Conservation (phyloP, 2,888 invertebrate species). For the Apodemia duryi region DNA sequence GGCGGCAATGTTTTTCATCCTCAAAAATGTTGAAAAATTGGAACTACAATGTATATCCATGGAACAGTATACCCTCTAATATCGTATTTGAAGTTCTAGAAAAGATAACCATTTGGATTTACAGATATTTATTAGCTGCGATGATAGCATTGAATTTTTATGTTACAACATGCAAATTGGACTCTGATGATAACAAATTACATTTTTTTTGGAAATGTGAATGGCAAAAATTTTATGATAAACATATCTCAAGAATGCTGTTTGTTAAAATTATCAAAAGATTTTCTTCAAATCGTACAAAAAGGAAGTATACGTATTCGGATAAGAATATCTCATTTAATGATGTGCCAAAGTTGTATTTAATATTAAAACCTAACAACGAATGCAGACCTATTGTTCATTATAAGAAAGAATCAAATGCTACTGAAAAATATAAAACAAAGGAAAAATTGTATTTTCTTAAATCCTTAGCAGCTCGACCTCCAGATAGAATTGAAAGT, state of each 20-base stretch:
- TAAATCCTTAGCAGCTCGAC: constrained; percentile 44
- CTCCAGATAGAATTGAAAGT: constrained; percentile 46
- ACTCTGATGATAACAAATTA: constrained; percentile 63
- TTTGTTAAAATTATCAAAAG: constrained; percentile 49
- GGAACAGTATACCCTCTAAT: constrained; percentile 40
- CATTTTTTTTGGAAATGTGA: constrained; percentile 62
- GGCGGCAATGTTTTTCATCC: constrained; percentile 52
- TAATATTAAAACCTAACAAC: constrained; percentile 57
- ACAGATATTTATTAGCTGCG: constrained; percentile 53
- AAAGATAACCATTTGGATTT: constrained; percentile 49
- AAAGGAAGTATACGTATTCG: neutral
- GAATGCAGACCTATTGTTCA: constrained; percentile 63
- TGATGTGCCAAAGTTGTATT: constrained; percentile 58
- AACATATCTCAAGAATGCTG: constrained; percentile 52
- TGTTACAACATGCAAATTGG: constrained; percentile 64
- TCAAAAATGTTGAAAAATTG: constrained; percentile 46
- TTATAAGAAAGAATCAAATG: constrained; percentile 49
- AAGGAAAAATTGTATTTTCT: constrained; percentile 56
- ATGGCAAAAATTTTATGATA: constrained; percentile 71
- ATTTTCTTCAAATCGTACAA: constrained; percentile 27
- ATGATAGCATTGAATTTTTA: constrained; percentile 64
- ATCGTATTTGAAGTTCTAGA: constrained; percentile 38
- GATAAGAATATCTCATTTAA: constrained; percentile 42
- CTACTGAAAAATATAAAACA: constrained; percentile 52
- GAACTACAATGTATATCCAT: constrained; percentile 46